Evolutionary conservation across 2,888 invertebrate species (phyloP).

Genomic region (Pammene fasciana): DNA sequence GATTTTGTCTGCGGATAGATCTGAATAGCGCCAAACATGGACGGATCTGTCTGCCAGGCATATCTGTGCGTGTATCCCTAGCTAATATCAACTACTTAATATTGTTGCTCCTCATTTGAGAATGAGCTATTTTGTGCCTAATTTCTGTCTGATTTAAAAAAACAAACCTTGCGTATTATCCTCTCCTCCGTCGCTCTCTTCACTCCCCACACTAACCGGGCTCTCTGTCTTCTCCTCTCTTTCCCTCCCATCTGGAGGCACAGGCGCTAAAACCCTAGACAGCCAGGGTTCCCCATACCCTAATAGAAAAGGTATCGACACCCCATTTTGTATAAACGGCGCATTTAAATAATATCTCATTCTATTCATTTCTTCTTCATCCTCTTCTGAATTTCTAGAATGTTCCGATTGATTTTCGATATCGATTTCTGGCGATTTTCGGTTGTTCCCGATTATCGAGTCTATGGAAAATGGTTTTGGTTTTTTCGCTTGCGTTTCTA

Average conservation of each 20-base stretch:
- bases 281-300: constrained; percentile 79
- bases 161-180: constrained; percentile 71
- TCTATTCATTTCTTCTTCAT: constrained; percentile 69
- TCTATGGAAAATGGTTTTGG: constrained; percentile 86
- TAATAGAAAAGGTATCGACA: constrained; percentile 74
- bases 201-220: constrained; percentile 78
- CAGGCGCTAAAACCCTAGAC: constrained; percentile 65
- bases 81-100: too few relatives aligned
- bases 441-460: constrained; percentile 80
- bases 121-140: too few relatives aligned
- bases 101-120: too few relatives aligned
- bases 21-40: too few relatives aligned
- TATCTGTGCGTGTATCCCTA: too few relatives aligned
- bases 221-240: constrained; percentile 74
- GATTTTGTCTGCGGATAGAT: too few relatives aligned
- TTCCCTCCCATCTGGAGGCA: constrained; percentile 55
- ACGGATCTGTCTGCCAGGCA: too few relatives aligned
- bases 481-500: constrained; percentile 68
- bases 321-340: constrained; percentile 75
- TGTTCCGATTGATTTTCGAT: constrained; percentile 73
- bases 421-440: constrained; percentile 78
- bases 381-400: constrained; percentile 75
- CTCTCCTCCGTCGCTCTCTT: constrained; percentile 73
- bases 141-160: not conserved
- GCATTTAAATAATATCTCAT: constrained; percentile 77